phyloP scores from a whole-genome alignment of 2,797 vertebrate species.

The Mallotus villosus region DNA sequence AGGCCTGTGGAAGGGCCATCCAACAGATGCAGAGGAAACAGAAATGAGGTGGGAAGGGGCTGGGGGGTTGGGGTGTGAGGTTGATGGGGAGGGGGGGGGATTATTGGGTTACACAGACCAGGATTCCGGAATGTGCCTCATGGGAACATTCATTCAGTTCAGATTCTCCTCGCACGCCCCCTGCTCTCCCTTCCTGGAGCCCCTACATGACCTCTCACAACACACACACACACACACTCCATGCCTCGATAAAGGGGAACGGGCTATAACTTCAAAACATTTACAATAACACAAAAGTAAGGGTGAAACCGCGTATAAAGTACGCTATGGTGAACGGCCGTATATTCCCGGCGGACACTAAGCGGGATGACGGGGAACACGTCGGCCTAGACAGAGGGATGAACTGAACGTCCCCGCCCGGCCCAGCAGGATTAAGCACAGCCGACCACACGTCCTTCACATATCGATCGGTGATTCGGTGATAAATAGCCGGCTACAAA shows the following conservation, averaged over 20 bases:
- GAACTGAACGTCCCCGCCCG: no score
- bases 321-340: no score
- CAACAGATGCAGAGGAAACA: slow-evolving; percentile 5
- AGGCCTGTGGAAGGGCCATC: slow-evolving; percentile 22
- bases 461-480: slow-evolving; percentile 50
- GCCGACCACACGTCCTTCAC: neutral
- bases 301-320: no score
- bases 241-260: neutral
- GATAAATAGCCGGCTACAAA: slow-evolving; percentile 56
- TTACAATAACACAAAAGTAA: no score
- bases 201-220: slow-evolving; percentile 15
- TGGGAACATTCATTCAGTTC: slow-evolving; percentile 4
- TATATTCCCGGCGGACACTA: no score
- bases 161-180: slow-evolving; percentile 3
- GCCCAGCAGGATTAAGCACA: neutral
- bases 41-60: neutral
- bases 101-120: slow-evolving; percentile 23
- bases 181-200: slow-evolving; percentile 24
- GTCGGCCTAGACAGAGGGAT: neutral
- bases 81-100: slow-evolving; percentile 1
- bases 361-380: neutral
- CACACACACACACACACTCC: neutral
- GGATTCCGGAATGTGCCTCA: neutral
- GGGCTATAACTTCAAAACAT: no score
- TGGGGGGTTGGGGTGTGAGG: neutral